Evolutionary conservation across 2,888 invertebrate species (phyloP).

Genomic region (Oxycera nigricornis): DNA sequence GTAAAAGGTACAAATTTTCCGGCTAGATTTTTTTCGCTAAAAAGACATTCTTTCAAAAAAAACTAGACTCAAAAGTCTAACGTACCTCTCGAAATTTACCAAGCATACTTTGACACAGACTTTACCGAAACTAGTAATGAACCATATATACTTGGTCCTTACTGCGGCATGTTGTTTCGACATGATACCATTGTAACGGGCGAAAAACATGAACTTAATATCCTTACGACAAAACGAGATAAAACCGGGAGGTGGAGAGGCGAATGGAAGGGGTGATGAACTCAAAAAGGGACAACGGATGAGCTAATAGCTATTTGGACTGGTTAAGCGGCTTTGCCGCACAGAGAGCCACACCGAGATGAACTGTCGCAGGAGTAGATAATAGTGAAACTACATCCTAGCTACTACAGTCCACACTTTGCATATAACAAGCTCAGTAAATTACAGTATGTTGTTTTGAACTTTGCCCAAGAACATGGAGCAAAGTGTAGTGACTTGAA

Average conservation of each 20-base stretch:
- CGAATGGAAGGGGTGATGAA: background rate
- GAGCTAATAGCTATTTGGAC: conserved; percentile 23
- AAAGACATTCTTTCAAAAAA: no score
- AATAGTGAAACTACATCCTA: conserved; percentile 4
- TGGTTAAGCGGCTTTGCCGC: conserved; percentile 1
- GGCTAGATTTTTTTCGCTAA: no score
- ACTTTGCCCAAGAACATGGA: conserved; percentile 5
- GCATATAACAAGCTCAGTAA: conserved; percentile 24
- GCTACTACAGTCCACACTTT: background rate
- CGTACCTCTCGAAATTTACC: background rate
- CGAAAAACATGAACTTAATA: conserved; percentile 31
- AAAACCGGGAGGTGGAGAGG: background rate
- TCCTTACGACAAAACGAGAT: conserved; percentile 23
- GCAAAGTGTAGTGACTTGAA: background rate
- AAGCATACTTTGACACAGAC: conserved; percentile 22
- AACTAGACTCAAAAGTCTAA: no score
- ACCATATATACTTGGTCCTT: conserved; percentile 26
- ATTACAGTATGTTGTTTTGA: conserved; percentile 32
- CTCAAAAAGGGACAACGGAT: background rate
- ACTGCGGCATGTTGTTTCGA: conserved; percentile 37
- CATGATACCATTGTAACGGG: conserved; percentile 19
- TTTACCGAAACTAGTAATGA: conserved; percentile 19
- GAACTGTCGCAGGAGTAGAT: conserved; percentile 27
- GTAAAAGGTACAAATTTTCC: no score
- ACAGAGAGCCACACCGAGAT: background rate